These are phyloP conservation scores for Arctia plantaginis DNA, from an alignment of 2,888 invertebrate genomes.

Conservation along the genomic window DNA sequence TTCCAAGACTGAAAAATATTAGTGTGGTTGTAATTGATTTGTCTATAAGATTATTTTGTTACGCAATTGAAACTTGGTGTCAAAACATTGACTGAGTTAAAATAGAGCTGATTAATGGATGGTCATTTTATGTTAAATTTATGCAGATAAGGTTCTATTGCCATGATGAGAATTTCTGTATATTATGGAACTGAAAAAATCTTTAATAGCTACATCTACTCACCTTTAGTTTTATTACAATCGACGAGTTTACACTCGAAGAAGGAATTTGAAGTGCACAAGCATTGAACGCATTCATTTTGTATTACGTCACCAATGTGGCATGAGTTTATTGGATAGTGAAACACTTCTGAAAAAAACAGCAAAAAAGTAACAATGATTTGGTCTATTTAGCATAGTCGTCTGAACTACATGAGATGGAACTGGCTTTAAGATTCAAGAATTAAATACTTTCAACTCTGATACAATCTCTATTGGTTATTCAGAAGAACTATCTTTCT, in stretches of 20 bases:
- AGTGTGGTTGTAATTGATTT: not conserved
- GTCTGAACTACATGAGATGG: not conserved
- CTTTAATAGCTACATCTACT: conserved; percentile 3
- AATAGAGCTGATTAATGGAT: not conserved
- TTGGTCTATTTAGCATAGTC: not conserved
- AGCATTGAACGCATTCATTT: conserved; percentile 59
- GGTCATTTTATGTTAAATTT: no score
- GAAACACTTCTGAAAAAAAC: conserved; percentile 43
- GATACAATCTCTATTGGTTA: not conserved
- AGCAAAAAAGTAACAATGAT: not conserved
- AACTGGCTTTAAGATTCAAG: no score
- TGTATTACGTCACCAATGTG: conserved; percentile 50
- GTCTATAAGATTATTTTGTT: not conserved
- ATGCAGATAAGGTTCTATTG: no score
- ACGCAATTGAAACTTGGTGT: not conserved
- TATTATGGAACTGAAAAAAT: no score
- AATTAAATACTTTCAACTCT: not conserved
- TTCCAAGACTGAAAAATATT: conserved; percentile 28
- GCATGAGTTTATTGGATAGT: conserved; percentile 46
- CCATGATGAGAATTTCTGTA: no score
- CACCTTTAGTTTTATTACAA: conserved; percentile 37
- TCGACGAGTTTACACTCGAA: conserved; percentile 51
- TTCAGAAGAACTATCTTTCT: not conserved
- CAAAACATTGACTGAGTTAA: not conserved
- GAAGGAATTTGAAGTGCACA: conserved; percentile 49